Evolutionary conservation across 2,113 vertebrate species (phyloP).

Genomic region (Zeus faber): DNA sequence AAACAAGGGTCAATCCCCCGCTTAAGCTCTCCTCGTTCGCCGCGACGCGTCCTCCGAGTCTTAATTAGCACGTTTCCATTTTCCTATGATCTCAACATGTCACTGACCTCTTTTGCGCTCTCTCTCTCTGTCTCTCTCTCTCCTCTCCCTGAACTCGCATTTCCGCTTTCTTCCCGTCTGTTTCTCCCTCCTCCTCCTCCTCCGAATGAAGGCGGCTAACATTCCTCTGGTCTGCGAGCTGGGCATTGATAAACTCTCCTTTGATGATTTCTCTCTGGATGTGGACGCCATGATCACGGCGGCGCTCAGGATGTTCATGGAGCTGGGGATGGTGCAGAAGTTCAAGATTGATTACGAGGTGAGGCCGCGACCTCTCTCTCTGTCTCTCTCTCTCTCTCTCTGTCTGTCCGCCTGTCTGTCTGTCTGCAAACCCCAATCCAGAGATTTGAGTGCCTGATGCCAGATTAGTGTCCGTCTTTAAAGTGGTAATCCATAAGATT

Average conservation of each 20-base stretch:
- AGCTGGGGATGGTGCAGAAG: conserved; percentile 97
- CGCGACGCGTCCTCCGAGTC: conserved; percentile 42
- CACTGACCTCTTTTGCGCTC: conserved; percentile 8
- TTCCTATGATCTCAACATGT: conserved; percentile 48
- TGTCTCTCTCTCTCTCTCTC: not conserved
- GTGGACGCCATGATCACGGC: conserved; percentile 97
- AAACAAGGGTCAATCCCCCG: no score
- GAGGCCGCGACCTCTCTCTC: conserved; percentile 33
- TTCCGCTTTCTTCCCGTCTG: conserved; percentile 7
- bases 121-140: conserved; percentile 27
- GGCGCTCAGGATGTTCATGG: conserved; percentile 97
- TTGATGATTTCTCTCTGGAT: conserved; percentile 98
- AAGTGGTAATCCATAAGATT: no score
- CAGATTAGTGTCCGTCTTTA: no score
- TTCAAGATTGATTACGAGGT: conserved; percentile 99
- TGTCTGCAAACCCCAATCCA: no score
- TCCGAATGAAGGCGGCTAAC: conserved; percentile 83
- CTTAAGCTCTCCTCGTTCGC: no score
- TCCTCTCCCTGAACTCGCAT: conserved; percentile 5
- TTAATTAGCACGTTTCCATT: conserved; percentile 54
- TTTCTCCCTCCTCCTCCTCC: conserved; percentile 20
- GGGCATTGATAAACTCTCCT: conserved; percentile 92
- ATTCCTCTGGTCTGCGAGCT: conserved; percentile 95
- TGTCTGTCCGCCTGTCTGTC: not conserved
- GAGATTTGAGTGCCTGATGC: no score